phyloP scores from a whole-genome alignment of 2,797 vertebrate species.

The Mus spretus region DNA sequence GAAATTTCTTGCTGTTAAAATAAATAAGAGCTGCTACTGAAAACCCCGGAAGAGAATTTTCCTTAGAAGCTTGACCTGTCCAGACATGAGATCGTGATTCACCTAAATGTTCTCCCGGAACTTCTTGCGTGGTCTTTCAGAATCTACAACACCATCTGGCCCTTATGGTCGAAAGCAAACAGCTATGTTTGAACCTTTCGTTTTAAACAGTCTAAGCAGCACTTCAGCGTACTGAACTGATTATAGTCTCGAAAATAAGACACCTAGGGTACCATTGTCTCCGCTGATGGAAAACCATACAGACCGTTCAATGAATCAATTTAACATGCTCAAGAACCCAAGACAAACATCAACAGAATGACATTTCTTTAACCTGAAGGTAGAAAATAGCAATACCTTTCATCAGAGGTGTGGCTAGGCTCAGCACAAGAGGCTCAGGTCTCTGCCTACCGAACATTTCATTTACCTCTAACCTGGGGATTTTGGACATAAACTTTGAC shows the following conservation, averaged over 20 bases:
- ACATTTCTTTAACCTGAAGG: not conserved
- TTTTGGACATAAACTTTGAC: not conserved
- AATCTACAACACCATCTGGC: constrained; percentile 2
- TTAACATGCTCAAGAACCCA: not conserved
- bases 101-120: not conserved
- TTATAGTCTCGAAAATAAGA: not conserved
- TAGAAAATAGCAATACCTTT: not conserved
- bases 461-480: not conserved
- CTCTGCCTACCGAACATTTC: not conserved
- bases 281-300: not conserved
- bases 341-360: not conserved
- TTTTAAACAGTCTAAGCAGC: not conserved
- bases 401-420: not conserved
- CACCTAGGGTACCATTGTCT: not conserved
- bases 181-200: not conserved
- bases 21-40: constrained; percentile 29
- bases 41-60: constrained; percentile 59
- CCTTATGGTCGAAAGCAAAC: not conserved
- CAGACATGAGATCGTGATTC: constrained; percentile 17
- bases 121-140: not conserved
- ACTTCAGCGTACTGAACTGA: not conserved
- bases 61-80: constrained; percentile 51
- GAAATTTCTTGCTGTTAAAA: constrained; percentile 9
- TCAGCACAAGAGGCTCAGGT: not conserved
- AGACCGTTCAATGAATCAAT: not conserved